Evolutionary conservation across 2,888 invertebrate genomes (phyloP).

Genomic region (Lycaena phlaeas): DNA sequence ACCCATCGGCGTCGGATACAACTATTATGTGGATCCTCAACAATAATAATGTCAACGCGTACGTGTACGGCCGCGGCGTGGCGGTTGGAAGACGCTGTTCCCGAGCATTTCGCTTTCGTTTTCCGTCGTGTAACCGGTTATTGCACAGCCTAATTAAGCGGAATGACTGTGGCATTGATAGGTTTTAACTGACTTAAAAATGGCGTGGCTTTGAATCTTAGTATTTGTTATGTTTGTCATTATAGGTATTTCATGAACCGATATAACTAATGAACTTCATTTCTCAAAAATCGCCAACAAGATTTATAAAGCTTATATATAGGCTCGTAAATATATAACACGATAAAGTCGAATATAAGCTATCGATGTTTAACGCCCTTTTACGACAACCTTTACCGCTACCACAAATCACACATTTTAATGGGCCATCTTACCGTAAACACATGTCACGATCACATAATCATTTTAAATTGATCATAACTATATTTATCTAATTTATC

Average conservation of each 20-base stretch:
- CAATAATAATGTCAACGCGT: not conserved
- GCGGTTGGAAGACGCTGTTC: slow-evolving; percentile 17
- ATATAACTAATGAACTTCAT: no score
- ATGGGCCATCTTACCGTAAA: not conserved
- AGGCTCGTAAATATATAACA: no score
- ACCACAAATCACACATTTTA: no score
- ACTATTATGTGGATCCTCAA: no score
- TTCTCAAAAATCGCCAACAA: no score
- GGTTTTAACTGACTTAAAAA: slow-evolving; percentile 9
- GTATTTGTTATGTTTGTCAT: not conserved
- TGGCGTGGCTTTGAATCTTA: not conserved
- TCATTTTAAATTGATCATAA: not conserved
- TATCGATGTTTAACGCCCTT: no score
- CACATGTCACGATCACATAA: not conserved
- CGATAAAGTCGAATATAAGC: no score
- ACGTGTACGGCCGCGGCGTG: not conserved
- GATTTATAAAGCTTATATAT: no score
- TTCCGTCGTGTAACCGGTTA: slow-evolving; percentile 21
- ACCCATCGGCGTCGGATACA: no score
- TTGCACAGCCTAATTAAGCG: slow-evolving; percentile 27
- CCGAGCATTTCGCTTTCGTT: slow-evolving; percentile 24
- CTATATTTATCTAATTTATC: not conserved
- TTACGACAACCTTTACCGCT: no score
- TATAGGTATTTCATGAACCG: no score
- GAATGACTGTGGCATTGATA: slow-evolving; percentile 15